phyloP scores from a whole-genome alignment of 2,888 invertebrate species.

The Drosophila greeni region DNA sequence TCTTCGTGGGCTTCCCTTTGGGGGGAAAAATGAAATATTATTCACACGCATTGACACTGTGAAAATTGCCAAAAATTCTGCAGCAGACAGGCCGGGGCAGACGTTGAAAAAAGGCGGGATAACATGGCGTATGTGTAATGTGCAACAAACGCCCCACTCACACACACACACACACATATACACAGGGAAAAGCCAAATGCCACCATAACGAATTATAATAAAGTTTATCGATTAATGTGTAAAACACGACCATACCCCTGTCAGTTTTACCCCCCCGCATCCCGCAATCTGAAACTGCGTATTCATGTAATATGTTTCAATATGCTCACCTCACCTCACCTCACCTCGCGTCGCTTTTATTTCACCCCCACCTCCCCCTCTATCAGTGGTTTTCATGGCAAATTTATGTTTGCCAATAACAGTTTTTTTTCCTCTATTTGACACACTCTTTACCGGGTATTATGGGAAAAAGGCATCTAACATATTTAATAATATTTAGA shows the following conservation, averaged over 20 bases:
- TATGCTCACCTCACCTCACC: slow-evolving; percentile 54
- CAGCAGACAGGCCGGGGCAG: slow-evolving; percentile 32
- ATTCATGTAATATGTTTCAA: slow-evolving; percentile 53
- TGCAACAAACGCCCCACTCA: slow-evolving; percentile 8
- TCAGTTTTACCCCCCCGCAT: neutral
- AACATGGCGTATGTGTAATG: slow-evolving; percentile 51
- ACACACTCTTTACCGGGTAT: neutral
- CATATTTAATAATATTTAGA: neutral
- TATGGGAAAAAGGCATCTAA: neutral
- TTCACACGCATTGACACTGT: slow-evolving; percentile 43
- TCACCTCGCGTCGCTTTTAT: slow-evolving; percentile 2
- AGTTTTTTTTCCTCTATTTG: slow-evolving; percentile 8
- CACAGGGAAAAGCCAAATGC: slow-evolving; percentile 35
- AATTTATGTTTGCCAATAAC: slow-evolving; percentile 46
- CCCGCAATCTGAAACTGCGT: slow-evolving; percentile 14
- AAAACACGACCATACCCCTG: slow-evolving; percentile 24
- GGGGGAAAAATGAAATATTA: slow-evolving; percentile 53
- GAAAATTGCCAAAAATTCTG: slow-evolving; percentile 36
- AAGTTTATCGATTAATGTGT: slow-evolving; percentile 67
- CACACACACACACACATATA: neutral
- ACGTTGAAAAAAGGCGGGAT: slow-evolving; percentile 36
- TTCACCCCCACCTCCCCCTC: neutral
- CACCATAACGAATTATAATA: slow-evolving; percentile 65
- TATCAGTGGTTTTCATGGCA: slow-evolving; percentile 36
- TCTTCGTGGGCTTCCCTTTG: neutral